phyloP scores from a whole-genome alignment of 2,113 vertebrate genomes.

The Thalassoma bifasciatum region DNA sequence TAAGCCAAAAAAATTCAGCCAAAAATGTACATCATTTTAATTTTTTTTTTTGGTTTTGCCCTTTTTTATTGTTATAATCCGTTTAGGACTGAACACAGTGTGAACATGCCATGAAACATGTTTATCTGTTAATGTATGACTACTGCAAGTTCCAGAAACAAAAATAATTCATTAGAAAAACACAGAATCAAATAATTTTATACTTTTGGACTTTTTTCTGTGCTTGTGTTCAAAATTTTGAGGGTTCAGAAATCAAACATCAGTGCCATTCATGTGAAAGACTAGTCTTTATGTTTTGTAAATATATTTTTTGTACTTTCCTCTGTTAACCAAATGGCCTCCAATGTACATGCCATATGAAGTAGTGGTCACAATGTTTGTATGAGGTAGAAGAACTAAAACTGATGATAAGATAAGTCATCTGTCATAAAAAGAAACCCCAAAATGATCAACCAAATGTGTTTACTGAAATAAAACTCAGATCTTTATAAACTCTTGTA shows the following conservation, averaged over 20 bases:
- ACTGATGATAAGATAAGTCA: conserved; percentile 62
- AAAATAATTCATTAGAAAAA: conserved; percentile 5
- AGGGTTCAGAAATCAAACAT: conserved; percentile 9
- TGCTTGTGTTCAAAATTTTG: not conserved
- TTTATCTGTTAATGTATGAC: conserved; percentile 1
- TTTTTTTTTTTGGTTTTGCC: conserved; percentile 1
- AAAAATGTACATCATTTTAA: conserved; percentile 22
- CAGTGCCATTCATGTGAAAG: conserved; percentile 61
- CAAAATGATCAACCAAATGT: conserved; percentile 67
- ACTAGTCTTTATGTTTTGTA: conserved; percentile 67
- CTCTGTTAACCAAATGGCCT: conserved; percentile 75
- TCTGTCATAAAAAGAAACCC: conserved; percentile 51
- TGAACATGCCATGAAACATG: not conserved
- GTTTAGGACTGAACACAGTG: not conserved
- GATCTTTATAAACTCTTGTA: conserved; percentile 47
- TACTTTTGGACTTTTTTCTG: conserved; percentile 40
- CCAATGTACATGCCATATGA: conserved; percentile 78
- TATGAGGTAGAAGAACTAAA: conserved; percentile 74
- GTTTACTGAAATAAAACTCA: conserved; percentile 75
- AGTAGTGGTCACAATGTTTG: conserved; percentile 78
- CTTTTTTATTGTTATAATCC: not conserved
- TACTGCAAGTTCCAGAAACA: no score
- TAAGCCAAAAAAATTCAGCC: conserved; percentile 65
- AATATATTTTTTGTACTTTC: conserved; percentile 73
- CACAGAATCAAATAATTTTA: conserved; percentile 12